These are phyloP conservation scores for Microctenopoma steveboyesi DNA, from an alignment of 2,797 vertebrate genomes.

Conservation along the genomic window DNA sequence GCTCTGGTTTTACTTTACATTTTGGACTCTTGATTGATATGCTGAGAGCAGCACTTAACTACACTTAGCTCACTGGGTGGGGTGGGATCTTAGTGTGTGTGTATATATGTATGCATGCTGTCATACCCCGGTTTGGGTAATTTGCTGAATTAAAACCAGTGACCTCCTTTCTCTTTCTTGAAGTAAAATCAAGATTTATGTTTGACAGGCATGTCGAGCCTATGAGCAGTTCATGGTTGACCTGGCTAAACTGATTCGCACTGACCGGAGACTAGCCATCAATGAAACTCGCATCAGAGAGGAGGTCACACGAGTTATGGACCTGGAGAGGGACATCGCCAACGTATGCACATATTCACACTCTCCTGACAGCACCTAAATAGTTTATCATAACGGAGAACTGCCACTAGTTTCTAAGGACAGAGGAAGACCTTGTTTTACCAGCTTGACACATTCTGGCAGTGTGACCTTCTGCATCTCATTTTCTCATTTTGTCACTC, in stretches of 20 bases:
- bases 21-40: constrained; percentile 44
- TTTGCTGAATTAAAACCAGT: constrained; percentile 29
- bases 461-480: constrained; percentile 10
- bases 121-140: constrained; percentile 9
- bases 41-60: constrained; percentile 28
- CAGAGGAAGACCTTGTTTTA: constrained; percentile 10
- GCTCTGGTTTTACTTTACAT: constrained; percentile 59
- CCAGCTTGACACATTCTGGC: constrained; percentile 22
- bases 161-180: constrained; percentile 11
- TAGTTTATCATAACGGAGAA: not conserved
- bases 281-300: constrained; percentile 79
- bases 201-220: constrained; percentile 88
- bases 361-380: not conserved
- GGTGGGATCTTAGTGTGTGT: constrained; percentile 8
- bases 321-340: constrained; percentile 93
- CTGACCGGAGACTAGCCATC: constrained; percentile 82
- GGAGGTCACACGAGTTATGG: constrained; percentile 87
- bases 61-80: constrained; percentile 6
- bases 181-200: constrained; percentile 30
- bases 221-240: constrained; percentile 93
- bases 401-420: not conserved
- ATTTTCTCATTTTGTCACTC: constrained; percentile 3
- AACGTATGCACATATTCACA: constrained; percentile 84
- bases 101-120: not conserved
- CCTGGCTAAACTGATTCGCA: constrained; percentile 89